A percentile compares a stretch with the other conserved stretches of the same genome.
These are phyloP conservation scores for Prionailurus viverrinus DNA, from an alignment of 2,113 vertebrate genomes.

Conservation along the genomic window DNA sequence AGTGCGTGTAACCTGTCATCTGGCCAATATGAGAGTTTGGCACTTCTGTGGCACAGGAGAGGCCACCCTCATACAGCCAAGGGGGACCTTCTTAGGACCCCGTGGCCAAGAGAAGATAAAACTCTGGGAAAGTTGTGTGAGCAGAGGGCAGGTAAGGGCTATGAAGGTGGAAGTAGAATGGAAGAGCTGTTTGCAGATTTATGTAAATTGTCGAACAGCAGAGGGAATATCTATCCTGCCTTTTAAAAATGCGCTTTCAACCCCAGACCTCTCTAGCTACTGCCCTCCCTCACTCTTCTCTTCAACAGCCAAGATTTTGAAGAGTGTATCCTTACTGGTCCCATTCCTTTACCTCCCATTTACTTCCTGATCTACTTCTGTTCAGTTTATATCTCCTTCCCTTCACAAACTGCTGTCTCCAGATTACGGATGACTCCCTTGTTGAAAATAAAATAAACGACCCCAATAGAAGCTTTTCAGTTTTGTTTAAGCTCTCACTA, in stretches of 20 bases:
- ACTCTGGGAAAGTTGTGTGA: slow-evolving; percentile 45
- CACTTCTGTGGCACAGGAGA: slow-evolving; percentile 59
- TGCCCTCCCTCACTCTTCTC: neutral
- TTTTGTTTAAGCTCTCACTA: slow-evolving; percentile 33
- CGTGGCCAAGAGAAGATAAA: slow-evolving; percentile 51
- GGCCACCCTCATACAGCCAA: slow-evolving; percentile 60
- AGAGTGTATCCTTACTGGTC: neutral
- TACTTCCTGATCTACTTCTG: neutral
- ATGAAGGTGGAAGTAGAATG: slow-evolving; percentile 24
- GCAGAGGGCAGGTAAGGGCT: neutral
- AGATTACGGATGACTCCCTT: neutral
- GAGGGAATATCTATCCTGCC: neutral
- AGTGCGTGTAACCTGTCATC: slow-evolving; percentile 56
- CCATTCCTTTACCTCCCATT: neutral
- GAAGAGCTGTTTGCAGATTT: slow-evolving; percentile 35
- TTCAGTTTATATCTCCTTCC: neutral
- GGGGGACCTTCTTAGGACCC: slow-evolving; percentile 28
- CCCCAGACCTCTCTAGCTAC: neutral
- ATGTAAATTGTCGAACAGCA: neutral
- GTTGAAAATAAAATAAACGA: neutral
- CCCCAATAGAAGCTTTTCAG: neutral
- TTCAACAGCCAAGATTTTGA: slow-evolving; percentile 43
- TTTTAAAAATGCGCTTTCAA: slow-evolving; percentile 9
- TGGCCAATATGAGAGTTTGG: slow-evolving; percentile 63
- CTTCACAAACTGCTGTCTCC: neutral